Evolutionary conservation across 2,113 vertebrate genomes (phyloP).

Genomic region (Eonycteris spelaea): DNA sequence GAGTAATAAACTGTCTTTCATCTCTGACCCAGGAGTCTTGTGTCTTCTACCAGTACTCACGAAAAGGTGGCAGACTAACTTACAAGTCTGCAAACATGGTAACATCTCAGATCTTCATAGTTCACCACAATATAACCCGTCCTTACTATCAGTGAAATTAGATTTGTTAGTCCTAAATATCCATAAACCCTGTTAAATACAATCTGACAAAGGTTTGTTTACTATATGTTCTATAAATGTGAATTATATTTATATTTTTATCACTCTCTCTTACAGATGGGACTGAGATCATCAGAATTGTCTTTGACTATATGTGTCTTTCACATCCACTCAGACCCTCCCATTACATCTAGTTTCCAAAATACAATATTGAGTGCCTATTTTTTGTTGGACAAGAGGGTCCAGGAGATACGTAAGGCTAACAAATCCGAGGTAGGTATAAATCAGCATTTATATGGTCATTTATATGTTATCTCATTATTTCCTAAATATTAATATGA

Average conservation of each 20-base stretch:
- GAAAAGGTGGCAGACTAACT: not conserved
- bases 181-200: not conserved
- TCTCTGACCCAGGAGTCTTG: not conserved
- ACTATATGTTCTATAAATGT: not conserved
- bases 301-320: not conserved
- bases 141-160: not conserved
- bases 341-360: not conserved
- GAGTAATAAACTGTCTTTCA: not conserved
- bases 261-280: not conserved
- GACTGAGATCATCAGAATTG: not conserved
- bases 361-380: not conserved
- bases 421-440: not conserved
- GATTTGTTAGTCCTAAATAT: not conserved
- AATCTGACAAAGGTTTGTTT: not conserved
- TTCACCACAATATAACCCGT: not conserved
- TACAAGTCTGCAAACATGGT: not conserved
- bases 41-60: not conserved
- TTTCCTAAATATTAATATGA: not conserved
- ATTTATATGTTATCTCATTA: not conserved
- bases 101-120: conserved; percentile 2
- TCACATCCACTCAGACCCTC: not conserved
- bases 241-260: not conserved
- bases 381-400: not conserved
- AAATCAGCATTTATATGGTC: not conserved
- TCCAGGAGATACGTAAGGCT: not conserved